These are phyloP conservation scores for Agriopis marginaria DNA, from an alignment of 2,888 invertebrate species.

Conservation along the genomic window DNA sequence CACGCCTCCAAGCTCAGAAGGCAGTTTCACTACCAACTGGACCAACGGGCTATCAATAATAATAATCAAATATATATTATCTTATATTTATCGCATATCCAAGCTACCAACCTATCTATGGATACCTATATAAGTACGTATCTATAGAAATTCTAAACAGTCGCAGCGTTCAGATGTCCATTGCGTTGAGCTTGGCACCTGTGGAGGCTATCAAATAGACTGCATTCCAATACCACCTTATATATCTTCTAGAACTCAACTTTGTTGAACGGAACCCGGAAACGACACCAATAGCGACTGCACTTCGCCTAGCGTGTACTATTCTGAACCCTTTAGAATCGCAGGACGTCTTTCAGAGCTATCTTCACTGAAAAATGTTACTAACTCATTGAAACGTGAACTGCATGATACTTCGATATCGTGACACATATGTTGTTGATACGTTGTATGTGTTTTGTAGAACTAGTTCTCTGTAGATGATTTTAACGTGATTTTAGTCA, in stretches of 20 bases:
- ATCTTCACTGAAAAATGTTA: constrained; percentile 65
- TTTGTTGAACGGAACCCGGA: constrained; percentile 58
- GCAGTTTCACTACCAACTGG: no score
- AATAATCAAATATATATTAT: no score
- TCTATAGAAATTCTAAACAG: constrained; percentile 15
- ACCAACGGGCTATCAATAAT: no score
- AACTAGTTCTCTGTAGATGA: neutral
- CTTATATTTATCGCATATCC: no score
- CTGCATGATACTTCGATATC: constrained; percentile 50
- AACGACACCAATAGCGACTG: constrained; percentile 70
- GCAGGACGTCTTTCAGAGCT: constrained; percentile 60
- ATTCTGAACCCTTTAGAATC: constrained; percentile 67
- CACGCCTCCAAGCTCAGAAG: no score
- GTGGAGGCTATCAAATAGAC: constrained; percentile 49
- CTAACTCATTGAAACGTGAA: constrained; percentile 66
- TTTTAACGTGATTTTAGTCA: neutral
- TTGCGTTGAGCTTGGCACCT: constrained; percentile 37
- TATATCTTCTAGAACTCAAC: constrained; percentile 47
- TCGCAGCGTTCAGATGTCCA: constrained; percentile 20
- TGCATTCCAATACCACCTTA: constrained; percentile 33
- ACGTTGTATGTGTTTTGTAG: constrained; percentile 11
- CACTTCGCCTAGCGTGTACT: constrained; percentile 65
- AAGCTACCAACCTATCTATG: neutral
- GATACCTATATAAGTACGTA: neutral
- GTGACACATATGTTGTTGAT: constrained; percentile 5